Percentiles rank a stretch among this genome's conserved stretches.
Conservation (phyloP, 2,113 vertebrate genomes). For the Rousettus leschenaultii region DNA sequence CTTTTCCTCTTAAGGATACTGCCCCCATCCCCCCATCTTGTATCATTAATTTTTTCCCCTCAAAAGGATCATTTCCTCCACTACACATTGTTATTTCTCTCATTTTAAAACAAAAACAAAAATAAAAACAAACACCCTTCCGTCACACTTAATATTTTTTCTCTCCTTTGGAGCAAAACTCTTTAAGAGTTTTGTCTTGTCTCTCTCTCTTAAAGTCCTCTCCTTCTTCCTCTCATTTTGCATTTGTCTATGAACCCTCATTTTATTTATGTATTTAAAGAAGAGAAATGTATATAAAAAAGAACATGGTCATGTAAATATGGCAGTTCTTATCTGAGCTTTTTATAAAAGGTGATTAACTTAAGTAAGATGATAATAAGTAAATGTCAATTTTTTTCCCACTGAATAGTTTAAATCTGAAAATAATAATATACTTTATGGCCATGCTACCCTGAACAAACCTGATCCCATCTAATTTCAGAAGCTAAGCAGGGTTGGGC, state of each 20-base stretch:
- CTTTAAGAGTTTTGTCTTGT: neutral
- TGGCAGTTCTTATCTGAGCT: neutral
- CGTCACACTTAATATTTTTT: neutral
- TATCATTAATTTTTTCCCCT: neutral
- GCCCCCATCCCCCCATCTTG: neutral
- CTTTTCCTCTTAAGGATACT: neutral
- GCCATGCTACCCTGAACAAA: too few relatives aligned
- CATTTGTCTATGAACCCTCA: neutral
- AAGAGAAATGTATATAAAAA: neutral
- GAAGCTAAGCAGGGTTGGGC: too few relatives aligned
- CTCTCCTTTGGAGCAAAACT: neutral
- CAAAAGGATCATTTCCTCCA: neutral
- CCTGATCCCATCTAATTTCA: too few relatives aligned
- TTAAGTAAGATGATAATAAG: neutral
- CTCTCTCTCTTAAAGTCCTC: neutral
- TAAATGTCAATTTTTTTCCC: neutral
- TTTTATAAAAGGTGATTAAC: neutral
- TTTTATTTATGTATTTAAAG: neutral
- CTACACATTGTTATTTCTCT: neutral
- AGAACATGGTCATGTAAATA: neutral
- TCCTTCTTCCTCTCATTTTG: neutral
- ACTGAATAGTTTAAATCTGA: neutral
- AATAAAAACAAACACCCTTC: neutral
- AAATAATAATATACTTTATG: neutral
- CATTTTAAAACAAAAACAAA: neutral